Conservation (phyloP, 2,113 vertebrate genomes). For the Saccopteryx leptura region DNA sequence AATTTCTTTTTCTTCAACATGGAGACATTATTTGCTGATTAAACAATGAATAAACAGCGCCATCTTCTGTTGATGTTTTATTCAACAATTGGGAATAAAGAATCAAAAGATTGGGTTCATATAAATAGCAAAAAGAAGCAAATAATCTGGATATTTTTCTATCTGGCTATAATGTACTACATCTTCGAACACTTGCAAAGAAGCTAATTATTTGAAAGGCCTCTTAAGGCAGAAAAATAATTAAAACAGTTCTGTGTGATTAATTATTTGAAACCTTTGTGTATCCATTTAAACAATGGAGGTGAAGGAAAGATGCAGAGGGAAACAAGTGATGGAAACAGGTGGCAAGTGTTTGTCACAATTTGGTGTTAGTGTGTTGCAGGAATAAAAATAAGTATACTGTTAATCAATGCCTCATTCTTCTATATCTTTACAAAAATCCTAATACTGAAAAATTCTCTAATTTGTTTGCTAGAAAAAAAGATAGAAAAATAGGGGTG, state of each 20-base stretch:
- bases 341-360: neutral
- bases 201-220: slow-evolving; percentile 70
- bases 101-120: slow-evolving; percentile 42
- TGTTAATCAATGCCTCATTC: neutral
- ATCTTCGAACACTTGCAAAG: slow-evolving; percentile 4
- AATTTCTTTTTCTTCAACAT: neutral
- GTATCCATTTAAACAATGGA: slow-evolving; percentile 26
- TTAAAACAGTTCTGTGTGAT: slow-evolving; percentile 68
- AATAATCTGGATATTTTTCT: slow-evolving; percentile 64
- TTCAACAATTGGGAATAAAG: slow-evolving; percentile 61
- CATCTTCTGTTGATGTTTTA: slow-evolving; percentile 86
- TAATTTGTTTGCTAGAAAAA: neutral
- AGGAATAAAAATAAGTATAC: neutral
- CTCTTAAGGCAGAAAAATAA: slow-evolving; percentile 49
- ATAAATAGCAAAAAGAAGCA: slow-evolving; percentile 46
- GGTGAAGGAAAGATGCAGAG: neutral
- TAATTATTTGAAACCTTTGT: slow-evolving; percentile 68
- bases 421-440: neutral
- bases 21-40: slow-evolving; percentile 43
- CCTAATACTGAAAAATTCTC: neutral
- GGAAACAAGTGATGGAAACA: neutral
- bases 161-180: neutral
- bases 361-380: neutral
- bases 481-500: neutral
- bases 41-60: slow-evolving; percentile 86